Evolutionary conservation across 2,888 invertebrate species (phyloP).

Genomic region (Scaptomyza caliginosa): DNA sequence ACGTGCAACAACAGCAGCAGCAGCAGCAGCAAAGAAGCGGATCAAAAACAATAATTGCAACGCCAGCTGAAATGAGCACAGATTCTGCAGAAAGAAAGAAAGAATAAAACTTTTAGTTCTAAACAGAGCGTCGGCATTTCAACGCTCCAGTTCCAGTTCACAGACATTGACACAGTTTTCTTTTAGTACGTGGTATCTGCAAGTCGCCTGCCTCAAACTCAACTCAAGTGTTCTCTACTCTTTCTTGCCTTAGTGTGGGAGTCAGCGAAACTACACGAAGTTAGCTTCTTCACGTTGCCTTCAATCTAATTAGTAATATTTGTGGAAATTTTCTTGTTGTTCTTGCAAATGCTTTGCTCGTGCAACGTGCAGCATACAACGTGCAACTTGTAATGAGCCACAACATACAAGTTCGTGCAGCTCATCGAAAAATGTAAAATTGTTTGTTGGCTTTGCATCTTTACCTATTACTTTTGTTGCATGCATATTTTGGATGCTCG

Average conservation of each 20-base stretch:
- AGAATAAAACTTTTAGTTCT: slow-evolving; percentile 19
- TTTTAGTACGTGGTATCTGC: slow-evolving; percentile 17
- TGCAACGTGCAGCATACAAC: slow-evolving; percentile 50
- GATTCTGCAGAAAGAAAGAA: not conserved
- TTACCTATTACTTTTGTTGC: not conserved
- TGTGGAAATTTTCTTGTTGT: slow-evolving; percentile 8
- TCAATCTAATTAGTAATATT: slow-evolving; percentile 68
- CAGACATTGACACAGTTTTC: slow-evolving; percentile 80
- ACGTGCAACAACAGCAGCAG: slow-evolving; percentile 10
- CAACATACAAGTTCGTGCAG: slow-evolving; percentile 61
- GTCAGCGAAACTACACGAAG: slow-evolving; percentile 41
- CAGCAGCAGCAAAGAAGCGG: slow-evolving; percentile 34
- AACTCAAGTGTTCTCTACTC: not conserved
- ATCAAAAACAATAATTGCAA: slow-evolving; percentile 51
- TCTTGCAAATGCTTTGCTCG: slow-evolving; percentile 46
- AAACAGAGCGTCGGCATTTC: slow-evolving; percentile 38
- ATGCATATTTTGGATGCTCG: slow-evolving; percentile 10
- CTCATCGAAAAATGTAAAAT: slow-evolving; percentile 19
- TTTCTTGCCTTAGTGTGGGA: slow-evolving; percentile 57
- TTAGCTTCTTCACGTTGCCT: slow-evolving; percentile 35
- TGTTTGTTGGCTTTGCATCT: slow-evolving; percentile 7
- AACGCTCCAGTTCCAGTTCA: slow-evolving; percentile 79
- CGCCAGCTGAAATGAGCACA: slow-evolving; percentile 25
- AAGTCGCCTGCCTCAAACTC: not conserved
- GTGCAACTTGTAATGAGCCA: slow-evolving; percentile 67